phyloP scores from a whole-genome alignment of 2,888 invertebrate genomes.

The Plagodis pulveraria region DNA sequence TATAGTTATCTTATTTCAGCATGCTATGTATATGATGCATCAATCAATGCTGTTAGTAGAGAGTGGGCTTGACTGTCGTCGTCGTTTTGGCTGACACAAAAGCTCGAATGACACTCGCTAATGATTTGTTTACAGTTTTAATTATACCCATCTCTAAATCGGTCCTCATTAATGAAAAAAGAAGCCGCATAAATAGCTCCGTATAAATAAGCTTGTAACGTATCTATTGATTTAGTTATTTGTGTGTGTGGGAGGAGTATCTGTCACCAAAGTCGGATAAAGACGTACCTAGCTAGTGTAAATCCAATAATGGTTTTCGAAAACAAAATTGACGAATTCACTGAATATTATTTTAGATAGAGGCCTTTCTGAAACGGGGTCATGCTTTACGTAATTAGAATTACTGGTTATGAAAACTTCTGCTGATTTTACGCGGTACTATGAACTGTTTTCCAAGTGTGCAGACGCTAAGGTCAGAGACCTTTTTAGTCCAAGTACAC shows the following conservation, averaged over 20 bases:
- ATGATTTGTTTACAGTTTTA: conserved; percentile 34
- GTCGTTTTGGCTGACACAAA: conserved; percentile 15
- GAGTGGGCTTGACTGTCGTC: conserved; percentile 13
- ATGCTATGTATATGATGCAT: conserved; percentile 3
- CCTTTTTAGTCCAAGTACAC: conserved; percentile 21
- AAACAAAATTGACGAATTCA: conserved; percentile 34
- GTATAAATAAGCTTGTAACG: conserved; percentile 15
- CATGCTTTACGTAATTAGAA: conserved; percentile 43
- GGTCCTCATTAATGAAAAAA: conserved; percentile 17
- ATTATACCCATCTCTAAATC: conserved; percentile 15
- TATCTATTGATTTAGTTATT: conserved; percentile 23
- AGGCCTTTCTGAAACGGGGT: conserved; percentile 46
- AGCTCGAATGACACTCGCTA: conserved; percentile 19
- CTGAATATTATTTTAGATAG: conserved; percentile 45
- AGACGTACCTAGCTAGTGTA: conserved; percentile 22
- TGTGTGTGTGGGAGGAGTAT: conserved; percentile 22
- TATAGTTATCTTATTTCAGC: conserved; percentile 17
- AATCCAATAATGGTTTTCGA: conserved; percentile 23
- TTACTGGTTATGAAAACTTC: conserved; percentile 38
- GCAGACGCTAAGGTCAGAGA: conserved; percentile 17
- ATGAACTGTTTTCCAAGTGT: conserved; percentile 27
- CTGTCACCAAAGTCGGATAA: conserved; percentile 24
- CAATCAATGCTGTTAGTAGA: conserved; percentile 25
- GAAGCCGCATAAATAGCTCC: conserved; percentile 18
- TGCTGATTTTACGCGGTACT: conserved; percentile 30